phyloP scores from a whole-genome alignment of 2,113 vertebrate genomes.

The Oxyura jamaicensis region DNA sequence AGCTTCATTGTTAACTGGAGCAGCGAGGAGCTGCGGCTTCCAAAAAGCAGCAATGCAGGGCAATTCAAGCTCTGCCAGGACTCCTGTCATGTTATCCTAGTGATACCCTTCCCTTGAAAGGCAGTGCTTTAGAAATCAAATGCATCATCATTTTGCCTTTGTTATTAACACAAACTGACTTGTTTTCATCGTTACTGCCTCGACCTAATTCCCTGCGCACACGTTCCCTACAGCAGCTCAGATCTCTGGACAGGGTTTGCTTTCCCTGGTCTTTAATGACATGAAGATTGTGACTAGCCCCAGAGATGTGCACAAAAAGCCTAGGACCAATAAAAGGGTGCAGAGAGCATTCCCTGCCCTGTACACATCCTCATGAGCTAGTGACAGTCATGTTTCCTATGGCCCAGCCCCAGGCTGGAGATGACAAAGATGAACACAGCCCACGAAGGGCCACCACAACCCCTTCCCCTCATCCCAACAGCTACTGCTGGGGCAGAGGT shows the following conservation, averaged over 20 bases:
- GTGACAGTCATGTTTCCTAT: fast-evolving
- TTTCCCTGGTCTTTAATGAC: slow-evolving; percentile 15
- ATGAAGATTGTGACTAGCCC: slow-evolving; percentile 58
- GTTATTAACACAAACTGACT: slow-evolving; percentile 46
- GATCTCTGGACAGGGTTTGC: slow-evolving; percentile 27
- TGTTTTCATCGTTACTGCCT: slow-evolving; percentile 42
- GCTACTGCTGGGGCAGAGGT: not conserved
- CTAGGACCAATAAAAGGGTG: not conserved
- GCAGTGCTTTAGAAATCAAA: slow-evolving; percentile 20
- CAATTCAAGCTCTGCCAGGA: slow-evolving; percentile 10
- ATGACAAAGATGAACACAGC: not conserved
- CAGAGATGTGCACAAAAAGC: not conserved
- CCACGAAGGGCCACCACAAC: not conserved
- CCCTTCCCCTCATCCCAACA: not conserved
- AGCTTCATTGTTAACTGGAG: slow-evolving; percentile 41
- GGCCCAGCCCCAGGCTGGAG: not conserved
- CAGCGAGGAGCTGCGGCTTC: slow-evolving; percentile 23
- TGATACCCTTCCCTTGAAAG: slow-evolving; percentile 25
- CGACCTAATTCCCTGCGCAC: slow-evolving; percentile 38
- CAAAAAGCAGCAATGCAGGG: slow-evolving; percentile 38
- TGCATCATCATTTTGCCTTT: slow-evolving; percentile 26
- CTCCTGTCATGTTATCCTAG: not conserved
- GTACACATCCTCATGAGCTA: fast-evolving
- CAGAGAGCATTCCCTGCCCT: not conserved
- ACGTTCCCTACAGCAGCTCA: not conserved